Evolutionary conservation across 2,888 invertebrate species (phyloP), one percentile per base, ranked within the genome.

Genomic region (Sipunculus nudus): DNA sequence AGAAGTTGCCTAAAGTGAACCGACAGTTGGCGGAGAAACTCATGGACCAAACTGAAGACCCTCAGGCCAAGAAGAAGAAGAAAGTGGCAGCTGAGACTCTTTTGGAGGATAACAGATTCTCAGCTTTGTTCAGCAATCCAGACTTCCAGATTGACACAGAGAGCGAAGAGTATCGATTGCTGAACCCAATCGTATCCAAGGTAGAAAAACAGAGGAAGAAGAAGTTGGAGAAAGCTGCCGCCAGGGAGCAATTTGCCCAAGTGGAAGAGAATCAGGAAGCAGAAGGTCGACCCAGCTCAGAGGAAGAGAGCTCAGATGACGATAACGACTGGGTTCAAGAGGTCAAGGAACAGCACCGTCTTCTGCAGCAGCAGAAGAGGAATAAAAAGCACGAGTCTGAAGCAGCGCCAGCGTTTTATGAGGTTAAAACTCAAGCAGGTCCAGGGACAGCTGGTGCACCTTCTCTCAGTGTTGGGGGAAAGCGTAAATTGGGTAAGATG

Each of bases 141-240:
- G 94, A 96, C 78, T 98, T 93, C 83, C 90, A 95, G 84, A 91
- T 97, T 57, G 92, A 96, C 80, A 91, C 89, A 74, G 89, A 89
- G 77, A 89, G 92, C 49, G 93, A 94, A 75, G 95, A 96, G 79
- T 98, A 89, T 82, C 88, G 74, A 53, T 86, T 96, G 62, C 85
- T 96, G 23, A 94, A 96, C 82, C 96, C 96, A 23, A 93, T 94
- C 3, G 86, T 96, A 38, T 91, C 93, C 32, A 90, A 92, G 72
- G 82, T 94, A 52, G 92, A 92, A 71, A 92, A 90, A 78, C 67
- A 72, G 25, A 73, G 73, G 57, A 66, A 70, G 65, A 79, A 77
- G 53, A 70, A 71, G 59, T 19, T 43, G 26, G 26, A 21, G 46
- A 19, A 19, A 21, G n/a, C 10, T 19, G 13, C 10, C 21, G n/a